Conservation (phyloP, 1,140 invertebrate species). For the Teleogryllus occipitalis region DNA sequence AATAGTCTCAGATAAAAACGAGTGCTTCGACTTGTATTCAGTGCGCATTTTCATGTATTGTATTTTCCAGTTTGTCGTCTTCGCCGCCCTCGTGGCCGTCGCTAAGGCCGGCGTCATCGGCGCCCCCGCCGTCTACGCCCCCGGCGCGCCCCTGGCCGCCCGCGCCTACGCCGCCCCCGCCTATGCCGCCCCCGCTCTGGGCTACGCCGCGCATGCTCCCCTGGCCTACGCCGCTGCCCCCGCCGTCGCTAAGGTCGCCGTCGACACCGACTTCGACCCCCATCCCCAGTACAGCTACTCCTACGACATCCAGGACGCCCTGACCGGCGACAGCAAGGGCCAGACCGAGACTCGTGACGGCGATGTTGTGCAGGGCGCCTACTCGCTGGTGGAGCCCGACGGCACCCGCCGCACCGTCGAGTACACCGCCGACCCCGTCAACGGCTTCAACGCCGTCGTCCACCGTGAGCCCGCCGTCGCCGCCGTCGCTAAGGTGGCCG, state of each 20-base stretch:
- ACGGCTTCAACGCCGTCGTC: constrained; percentile 27
- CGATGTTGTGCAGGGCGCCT: constrained; percentile 30
- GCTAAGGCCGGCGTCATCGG: constrained; percentile 19
- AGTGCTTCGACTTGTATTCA: too few species aligned
- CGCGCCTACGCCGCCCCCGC: constrained; percentile 28
- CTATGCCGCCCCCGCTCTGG: constrained; percentile 28
- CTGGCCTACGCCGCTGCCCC: constrained; percentile 27
- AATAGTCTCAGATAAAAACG: too few species aligned
- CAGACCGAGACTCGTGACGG: constrained; percentile 54
- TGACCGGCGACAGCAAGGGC: constrained; percentile 56
- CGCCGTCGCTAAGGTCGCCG: constrained; percentile 21
- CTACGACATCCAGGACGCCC: constrained; percentile 52
- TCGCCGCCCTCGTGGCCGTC: constrained; percentile 19
- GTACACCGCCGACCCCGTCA: constrained; percentile 39
- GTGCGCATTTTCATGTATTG: not conserved
- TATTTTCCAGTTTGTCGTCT: constrained; percentile 9
- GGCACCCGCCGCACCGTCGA: constrained; percentile 33
- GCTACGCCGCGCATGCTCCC: constrained; percentile 27
- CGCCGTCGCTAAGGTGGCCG: constrained; percentile 22
- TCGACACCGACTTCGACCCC: constrained; percentile 24
- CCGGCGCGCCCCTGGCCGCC: constrained; percentile 12
- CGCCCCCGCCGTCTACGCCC: constrained; percentile 13
- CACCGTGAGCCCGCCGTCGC: constrained; percentile 17
- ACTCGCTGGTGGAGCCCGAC: constrained; percentile 33
- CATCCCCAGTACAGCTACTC: constrained; percentile 40